These are phyloP conservation scores for Gobius niger DNA, from an alignment of 2,113 vertebrate genomes.

Conservation along the genomic window DNA sequence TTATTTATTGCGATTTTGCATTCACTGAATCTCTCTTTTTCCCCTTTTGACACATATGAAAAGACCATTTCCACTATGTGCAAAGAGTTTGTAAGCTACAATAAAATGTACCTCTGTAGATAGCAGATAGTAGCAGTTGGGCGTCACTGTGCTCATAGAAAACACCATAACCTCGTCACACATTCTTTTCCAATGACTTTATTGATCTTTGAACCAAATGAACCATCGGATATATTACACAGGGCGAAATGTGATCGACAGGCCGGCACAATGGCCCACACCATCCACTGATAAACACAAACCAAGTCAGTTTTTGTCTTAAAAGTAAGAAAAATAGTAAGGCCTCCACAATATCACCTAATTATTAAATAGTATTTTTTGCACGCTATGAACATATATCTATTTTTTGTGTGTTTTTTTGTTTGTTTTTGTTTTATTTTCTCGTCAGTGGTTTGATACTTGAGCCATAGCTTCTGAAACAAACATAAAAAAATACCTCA, in stretches of 20 bases:
- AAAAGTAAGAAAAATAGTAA: constrained; percentile 81
- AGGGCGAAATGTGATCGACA: constrained; percentile 72
- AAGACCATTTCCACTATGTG: no score
- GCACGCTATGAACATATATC: constrained; percentile 71
- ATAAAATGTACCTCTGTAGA: background rate
- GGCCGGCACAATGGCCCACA: constrained; percentile 50
- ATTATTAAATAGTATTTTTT: constrained; percentile 67
- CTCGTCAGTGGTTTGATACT: constrained; percentile 63
- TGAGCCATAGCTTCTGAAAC: constrained; percentile 67
- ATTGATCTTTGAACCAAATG: constrained; percentile 81
- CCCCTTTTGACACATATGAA: no score
- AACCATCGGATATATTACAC: constrained; percentile 79
- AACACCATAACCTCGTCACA: constrained; percentile 10
- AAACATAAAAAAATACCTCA: constrained; percentile 61
- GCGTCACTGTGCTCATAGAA: constrained; percentile 21
- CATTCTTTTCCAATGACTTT: constrained; percentile 75
- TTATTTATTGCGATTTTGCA: no score
- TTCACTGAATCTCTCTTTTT: no score
- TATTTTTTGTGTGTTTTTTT: constrained; percentile 26
- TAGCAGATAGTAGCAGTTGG: constrained; percentile 16
- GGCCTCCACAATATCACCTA: constrained; percentile 78
- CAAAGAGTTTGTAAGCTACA: no score
- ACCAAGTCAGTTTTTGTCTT: constrained; percentile 65
- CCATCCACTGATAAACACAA: constrained; percentile 65
- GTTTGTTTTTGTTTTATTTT: constrained; percentile 43